Evolutionary conservation across 2,113 vertebrate species (phyloP), one percentile per base, ranked within the genome.

Genomic region (Nerophis lumbriciformis): DNA sequence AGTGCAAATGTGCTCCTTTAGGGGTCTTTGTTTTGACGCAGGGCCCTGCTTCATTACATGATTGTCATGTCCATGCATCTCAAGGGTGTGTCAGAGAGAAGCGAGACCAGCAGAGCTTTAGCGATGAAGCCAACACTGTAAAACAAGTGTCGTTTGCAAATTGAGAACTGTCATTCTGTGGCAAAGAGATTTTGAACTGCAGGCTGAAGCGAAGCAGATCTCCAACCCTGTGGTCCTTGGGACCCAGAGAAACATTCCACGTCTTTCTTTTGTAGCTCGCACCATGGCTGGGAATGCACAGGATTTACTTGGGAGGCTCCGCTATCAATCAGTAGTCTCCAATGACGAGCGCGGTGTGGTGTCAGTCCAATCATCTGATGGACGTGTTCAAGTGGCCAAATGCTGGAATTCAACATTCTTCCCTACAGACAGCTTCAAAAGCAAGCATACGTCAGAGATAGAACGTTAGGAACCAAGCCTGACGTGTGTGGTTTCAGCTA

Each of bases 191-290:
- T 35, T 60, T 49, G 35, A 48, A 48, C 35, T 47, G 13, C 37
- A 49, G 14, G 21, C 14, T 49, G 28, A 28, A 57, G 10, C 44
- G 39, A 19, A 56, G 54, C 10, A 2, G 21, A 59, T 59, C 57
- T 59, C 42, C 44, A 59, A n/a, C 57, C 57, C 9, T 48, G 45
- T 59, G 57, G 57, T 59, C 44, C 57, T 59, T 28, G 21, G 57
- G 45, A 45, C 57, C 57, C 57, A 59, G 45, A 59, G 19, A 59
- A 48, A 47, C 57, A 59, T 59, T 59, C 45, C 57, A 59, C 14
- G 13, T 59, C 21, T 47, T 12, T 47, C 44, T 59, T 45, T 59
- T 47, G n/a, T n/a, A 49, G 48, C n/a, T 50, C 15, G 13, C 48
- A 19, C 48, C 48, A 50, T 50, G 15, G 16, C 6, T 50, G 16